Conservation (phyloP, 2,113 vertebrate genomes). For the Bombycilla garrulus region DNA sequence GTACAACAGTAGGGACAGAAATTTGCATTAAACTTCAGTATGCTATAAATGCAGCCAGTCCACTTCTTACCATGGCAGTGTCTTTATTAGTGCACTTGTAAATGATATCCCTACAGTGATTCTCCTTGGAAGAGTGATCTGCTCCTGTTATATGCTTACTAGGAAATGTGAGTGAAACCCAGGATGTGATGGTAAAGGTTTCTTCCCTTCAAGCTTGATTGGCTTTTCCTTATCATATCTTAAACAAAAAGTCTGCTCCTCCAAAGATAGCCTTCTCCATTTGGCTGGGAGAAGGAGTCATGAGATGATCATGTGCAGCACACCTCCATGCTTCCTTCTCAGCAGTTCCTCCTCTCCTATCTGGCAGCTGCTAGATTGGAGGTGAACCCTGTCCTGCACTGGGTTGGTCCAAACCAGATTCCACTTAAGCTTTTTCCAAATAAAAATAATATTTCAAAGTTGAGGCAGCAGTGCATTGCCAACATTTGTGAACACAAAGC, state of each 20-base stretch:
- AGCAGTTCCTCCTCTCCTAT: not conserved
- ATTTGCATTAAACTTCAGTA: not conserved
- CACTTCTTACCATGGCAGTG: not conserved
- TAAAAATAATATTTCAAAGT: not conserved
- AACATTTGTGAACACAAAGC: not conserved
- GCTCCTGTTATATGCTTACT: not conserved
- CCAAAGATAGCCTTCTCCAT: not conserved
- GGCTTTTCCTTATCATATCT: not conserved
- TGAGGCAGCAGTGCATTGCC: not conserved
- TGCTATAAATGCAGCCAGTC: not conserved
- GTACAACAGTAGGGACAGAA: not conserved
- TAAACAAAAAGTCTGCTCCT: not conserved
- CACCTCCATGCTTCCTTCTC: not conserved
- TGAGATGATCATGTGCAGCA: accelerated
- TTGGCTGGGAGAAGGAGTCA: not conserved
- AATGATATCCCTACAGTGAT: not conserved
- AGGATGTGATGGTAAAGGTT: not conserved
- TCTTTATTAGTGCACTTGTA: not conserved
- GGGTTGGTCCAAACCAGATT: not conserved
- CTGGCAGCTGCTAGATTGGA: not conserved
- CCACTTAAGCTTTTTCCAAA: not conserved
- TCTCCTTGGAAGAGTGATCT: not conserved
- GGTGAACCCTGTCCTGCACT: not conserved
- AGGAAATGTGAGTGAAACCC: not conserved
- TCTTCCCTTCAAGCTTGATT: not conserved